A percentile compares a stretch with the other conserved stretches of the same genome.
These are phyloP conservation scores for Cryptoprocta ferox DNA, from an alignment of 2,797 vertebrate species.

Conservation along the genomic window DNA sequence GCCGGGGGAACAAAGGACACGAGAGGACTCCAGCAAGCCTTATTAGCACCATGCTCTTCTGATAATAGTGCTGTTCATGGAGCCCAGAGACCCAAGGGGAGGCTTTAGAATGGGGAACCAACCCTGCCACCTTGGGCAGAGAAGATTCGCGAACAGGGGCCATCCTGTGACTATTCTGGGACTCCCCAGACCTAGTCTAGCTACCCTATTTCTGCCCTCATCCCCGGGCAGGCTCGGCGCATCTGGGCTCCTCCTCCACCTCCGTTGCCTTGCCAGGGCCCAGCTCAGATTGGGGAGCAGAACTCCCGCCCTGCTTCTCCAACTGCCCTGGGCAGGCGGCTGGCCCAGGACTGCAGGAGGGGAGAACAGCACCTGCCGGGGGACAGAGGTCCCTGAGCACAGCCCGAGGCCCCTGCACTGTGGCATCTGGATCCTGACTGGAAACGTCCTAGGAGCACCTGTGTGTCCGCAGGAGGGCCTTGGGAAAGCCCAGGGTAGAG, in stretches of 20 bases:
- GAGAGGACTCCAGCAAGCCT: not conserved
- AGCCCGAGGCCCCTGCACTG: no score
- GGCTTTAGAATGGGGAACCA: no score
- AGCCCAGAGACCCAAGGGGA: not conserved
- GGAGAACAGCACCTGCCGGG: not conserved
- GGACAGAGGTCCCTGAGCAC: no score
- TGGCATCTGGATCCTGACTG: not conserved
- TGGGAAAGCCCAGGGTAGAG: not conserved
- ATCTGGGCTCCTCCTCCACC: not conserved
- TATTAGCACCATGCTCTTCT: not conserved
- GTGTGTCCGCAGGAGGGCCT: not conserved
- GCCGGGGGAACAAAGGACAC: not conserved
- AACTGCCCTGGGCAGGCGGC: rapidly evolving
- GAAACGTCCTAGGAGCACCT: not conserved
- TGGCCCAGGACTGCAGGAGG: not conserved
- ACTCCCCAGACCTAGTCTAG: not conserved
- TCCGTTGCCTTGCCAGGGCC: rapidly evolving
- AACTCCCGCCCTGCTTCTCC: not conserved
- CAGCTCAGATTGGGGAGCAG: not conserved
- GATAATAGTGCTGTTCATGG: not conserved
- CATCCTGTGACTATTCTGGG: not conserved
- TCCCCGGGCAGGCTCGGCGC: rapidly evolving
- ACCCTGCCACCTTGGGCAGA: not conserved
- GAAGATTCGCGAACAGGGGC: not conserved
- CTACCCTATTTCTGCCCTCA: rapidly evolving